Base-by-base conservation (phyloP, 2,113 vertebrate genomes). In the Muscicapa adusta region DNA sequence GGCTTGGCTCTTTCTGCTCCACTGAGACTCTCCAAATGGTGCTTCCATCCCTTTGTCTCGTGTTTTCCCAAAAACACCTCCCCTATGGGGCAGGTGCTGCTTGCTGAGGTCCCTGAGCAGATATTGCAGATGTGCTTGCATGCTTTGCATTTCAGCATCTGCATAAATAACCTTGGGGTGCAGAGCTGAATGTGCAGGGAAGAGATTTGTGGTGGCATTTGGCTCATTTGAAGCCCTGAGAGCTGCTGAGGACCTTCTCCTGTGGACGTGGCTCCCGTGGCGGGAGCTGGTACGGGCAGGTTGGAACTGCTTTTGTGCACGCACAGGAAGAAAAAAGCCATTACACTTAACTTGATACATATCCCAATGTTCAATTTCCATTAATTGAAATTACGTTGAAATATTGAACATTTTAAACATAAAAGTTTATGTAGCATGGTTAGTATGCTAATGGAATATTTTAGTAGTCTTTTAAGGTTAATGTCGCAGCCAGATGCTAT, bases 371-470 rank as follows among this genome's bases (percentile, higher is more conserved):
- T 91, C 90, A 65, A 75, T 94, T 94, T 84, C 80, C 58, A 63
- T 89, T 95, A 93, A 92, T 97, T 95, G 88, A 95, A 95, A 89
- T 96, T 72, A 91, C 3, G 3, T 47, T 93, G 91, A 94, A 96
- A 91, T 96, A 91, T 82, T 23, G 56, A 93, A 68, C 18, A 2
- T 79, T 89, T 91, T 89, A 72, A 91, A 53, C 86, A 57, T 94
- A 70, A 96, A 95, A 96, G 89, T 93, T 97, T 91, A 96, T 89
- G 95, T 85, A 65, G 51, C 80, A 2, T 91, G 82, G 60, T 96
- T 89, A 80, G 77, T 73, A 33, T 87, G 78, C 86, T 93, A 89
- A 92, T 92, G 72, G 92, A 89, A 73, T 91, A 91, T 91, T 94
- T 87, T 60, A 94, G 73, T 78, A 33, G 76, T 87, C 84, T 85